A percentile compares a stretch with the other conserved stretches of the same genome.
These are phyloP conservation scores for Ceyx margarethae DNA, from an alignment of 2,113 vertebrate genomes.

Conservation along the genomic window DNA sequence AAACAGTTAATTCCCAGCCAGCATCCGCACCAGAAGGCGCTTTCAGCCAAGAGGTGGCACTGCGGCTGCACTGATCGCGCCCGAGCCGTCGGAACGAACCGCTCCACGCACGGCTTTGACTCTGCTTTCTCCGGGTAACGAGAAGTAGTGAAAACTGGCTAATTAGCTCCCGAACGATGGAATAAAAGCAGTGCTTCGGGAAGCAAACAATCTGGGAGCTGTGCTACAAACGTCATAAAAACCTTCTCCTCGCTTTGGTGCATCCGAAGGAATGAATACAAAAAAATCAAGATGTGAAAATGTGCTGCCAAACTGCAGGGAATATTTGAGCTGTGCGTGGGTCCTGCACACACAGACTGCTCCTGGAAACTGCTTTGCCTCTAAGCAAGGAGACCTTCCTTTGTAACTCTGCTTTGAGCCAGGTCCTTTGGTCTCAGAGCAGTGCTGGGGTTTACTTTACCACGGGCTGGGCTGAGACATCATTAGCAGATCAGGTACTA, in stretches of 20 bases:
- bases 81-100: not conserved
- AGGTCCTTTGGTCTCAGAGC: not conserved
- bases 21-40: not conserved
- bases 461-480: not conserved
- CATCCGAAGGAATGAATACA: not conserved
- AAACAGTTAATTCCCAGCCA: not conserved
- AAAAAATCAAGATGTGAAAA: not conserved
- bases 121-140: not conserved
- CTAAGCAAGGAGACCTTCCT: not conserved
- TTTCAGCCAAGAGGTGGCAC: constrained; percentile 79
- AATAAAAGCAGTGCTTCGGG: not conserved
- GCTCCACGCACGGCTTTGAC: not conserved
- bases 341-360: not conserved
- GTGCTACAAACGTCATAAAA: not conserved
- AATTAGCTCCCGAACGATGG: not conserved
- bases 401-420: not conserved
- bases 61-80: constrained; percentile 58
- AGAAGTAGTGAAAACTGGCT: not conserved
- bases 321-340: not conserved
- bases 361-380: not conserved
- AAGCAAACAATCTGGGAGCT: not conserved
- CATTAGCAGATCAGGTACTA: not conserved
- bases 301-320: not conserved
- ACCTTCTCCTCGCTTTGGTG: not conserved
- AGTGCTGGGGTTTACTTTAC: not conserved